Base-by-base conservation (phyloP, 2,113 vertebrate genomes). In the Tor tambroides region DNA sequence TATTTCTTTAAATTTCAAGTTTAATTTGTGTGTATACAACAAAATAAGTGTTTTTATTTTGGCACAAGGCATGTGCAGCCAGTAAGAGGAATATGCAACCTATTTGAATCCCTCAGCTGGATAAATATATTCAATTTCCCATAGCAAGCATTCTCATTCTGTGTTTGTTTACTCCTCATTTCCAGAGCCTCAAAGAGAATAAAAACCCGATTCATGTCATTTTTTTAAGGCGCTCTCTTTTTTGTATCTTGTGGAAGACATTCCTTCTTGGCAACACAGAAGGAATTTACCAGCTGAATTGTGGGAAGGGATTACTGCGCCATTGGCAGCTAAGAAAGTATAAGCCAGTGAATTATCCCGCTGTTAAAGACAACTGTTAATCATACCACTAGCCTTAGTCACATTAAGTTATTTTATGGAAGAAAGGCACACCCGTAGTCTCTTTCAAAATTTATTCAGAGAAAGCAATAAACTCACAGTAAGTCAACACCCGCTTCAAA, bases 111-210 rank as follows among this genome's bases (percentile, higher is more conserved):
- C 41, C 49, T 83, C 15, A 83, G 61, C 26, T 21, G 61, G 17
- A 69, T 61, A 69, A 49, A 67, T 83, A 38, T 49, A 49, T 69
- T 83, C 41, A 83, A 83, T 69, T 83, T 67, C 80, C 17, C 41
- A 30, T 38, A 69, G 61, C 80, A 43, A 43, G 80, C 56, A 21
- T 63, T 43, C 59, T 81, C 59, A 63, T 65, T 65, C n/a, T 2
- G 11, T 80, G 77, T 80, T 80, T 46, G 80, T 46, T 81, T 30
- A 65, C 56, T 43, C n/a, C 56, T 81, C 79, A 65, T 81, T 81
- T 78, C 23, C 2, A 80, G 30, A 80, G 30, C 49, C 28, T 59
- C 59, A 67, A 49, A 32, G 61, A 28, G n/a, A 49, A 67, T 49
- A 49, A 80, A 26, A 83, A 30, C 4, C 8, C 0, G 8, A 23